Conservation (phyloP, 2,888 invertebrate species). For the Herminia tarsipennalis region DNA sequence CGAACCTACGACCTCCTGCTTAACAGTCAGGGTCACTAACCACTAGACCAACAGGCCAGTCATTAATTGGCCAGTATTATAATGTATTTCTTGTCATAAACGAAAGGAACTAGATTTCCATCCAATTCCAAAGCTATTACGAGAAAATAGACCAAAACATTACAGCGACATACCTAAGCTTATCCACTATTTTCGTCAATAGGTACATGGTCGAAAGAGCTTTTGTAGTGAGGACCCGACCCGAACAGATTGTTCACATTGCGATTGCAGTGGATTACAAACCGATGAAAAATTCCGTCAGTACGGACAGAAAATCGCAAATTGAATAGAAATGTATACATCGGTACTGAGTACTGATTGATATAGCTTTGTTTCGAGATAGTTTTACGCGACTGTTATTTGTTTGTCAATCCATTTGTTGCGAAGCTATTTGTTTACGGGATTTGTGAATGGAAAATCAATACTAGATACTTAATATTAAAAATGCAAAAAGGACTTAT, state of each 20-base stretch:
- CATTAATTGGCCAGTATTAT: too few species aligned
- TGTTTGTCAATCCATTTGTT: too few species aligned
- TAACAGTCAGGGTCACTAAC: too few species aligned
- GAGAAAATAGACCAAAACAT: slow-evolving; percentile 16
- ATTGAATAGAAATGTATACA: slow-evolving; percentile 71
- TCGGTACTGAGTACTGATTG: slow-evolving; percentile 51
- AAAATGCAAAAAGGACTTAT: too few species aligned
- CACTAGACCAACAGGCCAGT: too few species aligned
- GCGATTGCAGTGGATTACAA: slow-evolving; percentile 66
- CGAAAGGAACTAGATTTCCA: too few species aligned
- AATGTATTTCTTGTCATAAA: too few species aligned
- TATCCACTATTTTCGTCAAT: slow-evolving; percentile 26
- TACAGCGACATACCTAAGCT: slow-evolving; percentile 9
- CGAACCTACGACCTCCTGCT: too few species aligned
- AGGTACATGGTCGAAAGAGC: slow-evolving; percentile 29
- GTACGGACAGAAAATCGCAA: slow-evolving; percentile 62
- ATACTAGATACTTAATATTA: too few species aligned
- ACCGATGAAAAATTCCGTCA: slow-evolving; percentile 69
- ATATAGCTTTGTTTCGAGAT: slow-evolving; percentile 54
- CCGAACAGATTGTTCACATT: slow-evolving; percentile 41
- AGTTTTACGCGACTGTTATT: slow-evolving; percentile 3
- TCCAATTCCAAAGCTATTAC: not conserved
- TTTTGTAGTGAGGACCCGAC: slow-evolving; percentile 50
- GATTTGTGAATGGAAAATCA: too few species aligned
- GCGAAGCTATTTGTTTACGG: too few species aligned